Evolutionary conservation across 1,140 invertebrate species (phyloP), one percentile per base, ranked within the genome.

Genomic region (Orchesella cincta): DNA sequence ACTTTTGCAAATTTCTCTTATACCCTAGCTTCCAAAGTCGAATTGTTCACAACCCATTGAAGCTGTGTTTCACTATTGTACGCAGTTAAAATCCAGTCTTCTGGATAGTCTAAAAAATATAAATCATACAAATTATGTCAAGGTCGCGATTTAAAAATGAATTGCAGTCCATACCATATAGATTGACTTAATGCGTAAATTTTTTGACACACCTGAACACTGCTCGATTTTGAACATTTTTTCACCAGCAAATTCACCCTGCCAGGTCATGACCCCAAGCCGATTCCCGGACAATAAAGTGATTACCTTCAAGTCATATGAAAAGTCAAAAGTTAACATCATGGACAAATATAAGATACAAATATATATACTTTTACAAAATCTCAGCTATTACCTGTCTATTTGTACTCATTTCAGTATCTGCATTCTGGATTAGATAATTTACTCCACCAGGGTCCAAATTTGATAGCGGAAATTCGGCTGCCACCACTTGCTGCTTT

Each of bases 211-310:
- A 67, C 33, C 62, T 29, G 62, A 31, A n/a, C 62, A 67, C 28
- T 3, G 31, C 31, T 67, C 62, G 23, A 67, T 67, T 67, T 33
- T 67, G 62, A 67, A 67, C 31, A 67, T 67, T 67, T 67, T 67
- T 12, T 67, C 62, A 31, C 14, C 12, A 12, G 1, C 3, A 33
- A 67, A 67, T 12, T 67, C 62, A 14, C 23, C 23, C 8, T 67
- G 62, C 62, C 62, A 67, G 1, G 14, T 23, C 8, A 5, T 31
- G 23, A 67, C 62, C 14, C 26, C 28, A 26, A 67, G 29, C 3
- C 31, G 62, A n/a, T 67, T 67, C 1, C 62, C 62, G 5, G 29
- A 26, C 12, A 31, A 16, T 12, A 33, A 5, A 29, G 62, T 31
- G 26, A 67, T 46, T 20, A 46, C 39, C 20, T n/a, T n/a, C n/a